phyloP scores from a whole-genome alignment of 2,888 invertebrate genomes.

The Tinea pellionella region DNA sequence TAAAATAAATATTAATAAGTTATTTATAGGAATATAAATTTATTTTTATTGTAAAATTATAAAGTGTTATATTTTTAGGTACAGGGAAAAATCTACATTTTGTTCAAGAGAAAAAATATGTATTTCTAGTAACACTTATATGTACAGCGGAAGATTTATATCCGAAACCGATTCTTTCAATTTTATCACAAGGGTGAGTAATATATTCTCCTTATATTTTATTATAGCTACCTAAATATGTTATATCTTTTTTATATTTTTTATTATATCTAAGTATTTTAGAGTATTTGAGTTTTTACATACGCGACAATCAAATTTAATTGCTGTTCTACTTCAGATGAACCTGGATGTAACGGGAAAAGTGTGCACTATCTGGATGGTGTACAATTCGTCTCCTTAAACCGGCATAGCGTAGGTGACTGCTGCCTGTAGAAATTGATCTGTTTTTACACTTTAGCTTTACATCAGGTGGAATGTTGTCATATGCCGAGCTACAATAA shows the following conservation, averaged over 20 bases:
- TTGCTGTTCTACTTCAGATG: too few species aligned
- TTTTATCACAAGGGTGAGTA: conserved; percentile 52
- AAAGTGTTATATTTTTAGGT: conserved; percentile 49
- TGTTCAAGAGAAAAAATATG: conserved; percentile 63
- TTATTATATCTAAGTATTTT: conserved; percentile 7
- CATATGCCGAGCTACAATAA: too few species aligned
- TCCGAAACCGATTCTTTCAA: conserved; percentile 67
- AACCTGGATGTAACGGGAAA: too few species aligned
- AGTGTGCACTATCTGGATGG: too few species aligned
- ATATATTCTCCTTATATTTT: conserved; percentile 6
- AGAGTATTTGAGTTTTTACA: neutral
- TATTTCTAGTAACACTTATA: conserved; percentile 64
- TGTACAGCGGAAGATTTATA: conserved; percentile 71
- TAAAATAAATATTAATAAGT: too few species aligned
- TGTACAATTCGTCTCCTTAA: too few species aligned
- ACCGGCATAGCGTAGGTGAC: too few species aligned
- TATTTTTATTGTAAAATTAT: too few species aligned
- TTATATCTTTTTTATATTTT: conserved; percentile 18
- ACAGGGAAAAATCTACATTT: conserved; percentile 66
- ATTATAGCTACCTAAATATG: conserved; percentile 17
- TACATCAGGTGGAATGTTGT: too few species aligned
- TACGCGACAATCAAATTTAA: neutral
- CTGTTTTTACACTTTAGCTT: too few species aligned
- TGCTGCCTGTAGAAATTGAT: too few species aligned
- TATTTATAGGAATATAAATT: too few species aligned